Evolutionary conservation across 2,113 vertebrate species (phyloP).

Genomic region (Hemiprocne comata): DNA sequence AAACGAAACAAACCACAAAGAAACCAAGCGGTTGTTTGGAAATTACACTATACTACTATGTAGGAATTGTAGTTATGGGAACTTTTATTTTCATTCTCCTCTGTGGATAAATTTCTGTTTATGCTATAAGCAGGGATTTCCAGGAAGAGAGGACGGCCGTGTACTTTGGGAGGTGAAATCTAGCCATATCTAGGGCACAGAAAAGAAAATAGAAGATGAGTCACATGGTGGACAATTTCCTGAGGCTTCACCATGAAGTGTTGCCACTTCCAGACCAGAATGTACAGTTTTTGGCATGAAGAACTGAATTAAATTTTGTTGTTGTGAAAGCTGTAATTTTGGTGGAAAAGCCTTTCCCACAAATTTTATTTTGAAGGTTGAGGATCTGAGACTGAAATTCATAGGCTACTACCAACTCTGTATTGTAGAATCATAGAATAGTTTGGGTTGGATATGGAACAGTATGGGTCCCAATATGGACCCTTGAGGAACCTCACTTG

Average conservation of each 20-base stretch:
- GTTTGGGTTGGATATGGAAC: neutral
- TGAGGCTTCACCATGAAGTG: neutral
- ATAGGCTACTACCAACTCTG: neutral
- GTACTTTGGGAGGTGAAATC: neutral
- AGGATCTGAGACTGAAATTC: neutral
- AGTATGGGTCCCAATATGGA: rapidly evolving
- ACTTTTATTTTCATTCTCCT: neutral
- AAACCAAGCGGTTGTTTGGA: neutral
- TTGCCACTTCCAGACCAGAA: neutral
- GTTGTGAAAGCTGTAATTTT: neutral
- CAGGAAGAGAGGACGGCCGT: neutral
- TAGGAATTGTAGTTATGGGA: neutral
- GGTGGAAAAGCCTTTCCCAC: neutral
- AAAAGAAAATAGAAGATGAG: neutral
- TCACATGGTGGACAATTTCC: neutral
- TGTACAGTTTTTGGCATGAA: neutral
- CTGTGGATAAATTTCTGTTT: neutral
- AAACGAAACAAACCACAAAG: neutral
- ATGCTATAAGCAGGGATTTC: neutral
- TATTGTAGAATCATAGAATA: neutral
- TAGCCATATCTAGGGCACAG: neutral
- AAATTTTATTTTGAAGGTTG: neutral
- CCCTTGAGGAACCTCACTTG: neutral
- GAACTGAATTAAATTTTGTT: neutral
- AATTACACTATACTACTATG: neutral